Conservation (phyloP, 2,888 invertebrate species). For the Didymodactylos carnosus region DNA sequence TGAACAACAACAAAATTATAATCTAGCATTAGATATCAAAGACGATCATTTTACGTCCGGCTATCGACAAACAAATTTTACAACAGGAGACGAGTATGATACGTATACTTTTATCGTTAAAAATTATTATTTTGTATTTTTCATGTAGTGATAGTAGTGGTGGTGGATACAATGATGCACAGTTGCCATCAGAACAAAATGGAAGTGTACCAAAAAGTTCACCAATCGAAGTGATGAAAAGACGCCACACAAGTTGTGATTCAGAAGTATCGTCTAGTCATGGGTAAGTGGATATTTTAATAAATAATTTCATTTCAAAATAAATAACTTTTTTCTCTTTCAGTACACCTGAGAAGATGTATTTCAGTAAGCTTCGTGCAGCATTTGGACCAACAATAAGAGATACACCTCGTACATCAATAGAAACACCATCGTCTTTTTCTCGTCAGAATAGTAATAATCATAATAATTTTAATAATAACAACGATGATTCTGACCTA, state of each 20-base stretch:
- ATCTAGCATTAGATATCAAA: constrained; percentile 48
- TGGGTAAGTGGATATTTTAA: neutral
- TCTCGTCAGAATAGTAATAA: constrained; percentile 5
- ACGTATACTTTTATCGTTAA: neutral
- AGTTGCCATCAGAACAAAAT: neutral
- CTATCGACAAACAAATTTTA: no score
- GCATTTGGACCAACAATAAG: constrained; percentile 8
- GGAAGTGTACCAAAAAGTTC: neutral
- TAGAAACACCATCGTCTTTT: neutral
- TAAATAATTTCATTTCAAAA: neutral
- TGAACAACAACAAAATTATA: neutral
- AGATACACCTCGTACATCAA: neutral
- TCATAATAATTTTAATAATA: no score
- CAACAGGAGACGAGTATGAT: neutral
- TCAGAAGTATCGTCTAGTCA: neutral
- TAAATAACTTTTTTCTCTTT: no score
- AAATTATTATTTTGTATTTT: neutral
- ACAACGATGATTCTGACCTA: no score
- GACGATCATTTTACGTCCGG: constrained; percentile 69
- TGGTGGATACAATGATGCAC: neutral
- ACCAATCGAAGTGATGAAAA: neutral
- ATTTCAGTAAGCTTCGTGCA: constrained; percentile 6
- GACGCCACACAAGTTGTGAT: neutral
- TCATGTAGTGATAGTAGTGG: no score
- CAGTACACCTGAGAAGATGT: constrained; percentile 12